Base-by-base conservation (phyloP, 2,888 invertebrate genomes). In the Rosalia funebris region DNA sequence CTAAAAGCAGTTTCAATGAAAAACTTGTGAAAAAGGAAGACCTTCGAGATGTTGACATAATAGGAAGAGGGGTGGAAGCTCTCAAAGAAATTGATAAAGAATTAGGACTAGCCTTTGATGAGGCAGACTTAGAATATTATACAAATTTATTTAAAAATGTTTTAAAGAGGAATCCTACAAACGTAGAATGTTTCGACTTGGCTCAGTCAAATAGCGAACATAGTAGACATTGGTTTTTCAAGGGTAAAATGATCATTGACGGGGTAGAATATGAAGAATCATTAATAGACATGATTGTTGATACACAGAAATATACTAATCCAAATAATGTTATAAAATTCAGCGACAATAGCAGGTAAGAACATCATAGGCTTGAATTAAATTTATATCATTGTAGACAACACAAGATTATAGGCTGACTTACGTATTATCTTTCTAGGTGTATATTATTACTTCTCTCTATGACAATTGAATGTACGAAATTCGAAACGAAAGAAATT, bases 151-250 rank as follows among this genome's bases (percentile, higher is more conserved):
- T 98, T 82, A 85, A 87, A 61, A 87, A 91, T 63, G 89, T 91
- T 70, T 81, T 96, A 15, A 90, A 91, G 10, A 86, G 97, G 54
- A 94, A 98, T 83, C 98, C 98, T 14, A 98, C 98, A 0, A 96
- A 94, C 77, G 97, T 98, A 0, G 98, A 99, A 80, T 90, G 97
- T 74, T 98, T 98, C 83, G 98, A 98, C 84, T 87, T 98, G 70
- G 98, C 98, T 1, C 98, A 99, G 82, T 96, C 96, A 20, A 98
- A 98, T 80, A 96, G 97, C 81, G 98, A 99, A 80, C 98, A 99
- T 81, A 96, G 96, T 62, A 87, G 98, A 2, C 98, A 99, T 84
- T 98, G 98, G 98, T 98, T 98, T 83, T 98, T 98, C 82, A 94
- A 94, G 84, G 97, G 97, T 0, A 88, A 89, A 76, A 89, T 96